These are phyloP conservation scores for Ciona savignyi DNA, from an alignment of 23 tunicate genomes.

Conservation along the genomic window DNA sequence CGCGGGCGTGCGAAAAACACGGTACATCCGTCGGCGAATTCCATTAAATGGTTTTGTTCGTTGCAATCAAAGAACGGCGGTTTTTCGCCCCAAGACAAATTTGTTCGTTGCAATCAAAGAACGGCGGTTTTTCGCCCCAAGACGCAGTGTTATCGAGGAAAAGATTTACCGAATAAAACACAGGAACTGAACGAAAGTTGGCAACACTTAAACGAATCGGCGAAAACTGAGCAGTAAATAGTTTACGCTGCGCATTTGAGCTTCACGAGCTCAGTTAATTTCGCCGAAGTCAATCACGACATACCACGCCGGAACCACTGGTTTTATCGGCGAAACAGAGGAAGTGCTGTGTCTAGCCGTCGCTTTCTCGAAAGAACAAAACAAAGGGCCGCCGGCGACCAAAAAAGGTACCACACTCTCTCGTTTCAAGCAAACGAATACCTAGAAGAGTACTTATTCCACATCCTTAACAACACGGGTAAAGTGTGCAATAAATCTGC, in stretches of 20 bases:
- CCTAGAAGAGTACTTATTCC: too few relatives aligned
- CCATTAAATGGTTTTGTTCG: background rate
- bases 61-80: background rate
- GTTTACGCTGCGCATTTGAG: too few relatives aligned
- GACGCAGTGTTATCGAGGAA: too few relatives aligned
- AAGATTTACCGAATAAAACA: too few relatives aligned
- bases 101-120: too few relatives aligned
- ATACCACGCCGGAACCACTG: background rate
- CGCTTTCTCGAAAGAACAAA: conserved; percentile 1
- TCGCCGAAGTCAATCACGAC: conserved; percentile 1
- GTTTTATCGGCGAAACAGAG: background rate
- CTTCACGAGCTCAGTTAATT: background rate
- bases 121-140: too few relatives aligned
- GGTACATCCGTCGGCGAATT: background rate
- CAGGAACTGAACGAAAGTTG: too few relatives aligned
- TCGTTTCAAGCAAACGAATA: too few relatives aligned
- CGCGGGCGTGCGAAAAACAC: background rate
- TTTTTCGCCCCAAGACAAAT: background rate
- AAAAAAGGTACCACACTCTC: background rate
- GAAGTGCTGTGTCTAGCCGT: conserved; percentile 2
- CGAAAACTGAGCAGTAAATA: too few relatives aligned
- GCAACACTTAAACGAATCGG: too few relatives aligned
- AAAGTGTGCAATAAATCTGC: too few relatives aligned
- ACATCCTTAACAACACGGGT: too few relatives aligned
- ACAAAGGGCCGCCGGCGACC: background rate